Base-by-base conservation (phyloP, 2,888 invertebrate species). In the Oxyteleia sp. region DNA sequence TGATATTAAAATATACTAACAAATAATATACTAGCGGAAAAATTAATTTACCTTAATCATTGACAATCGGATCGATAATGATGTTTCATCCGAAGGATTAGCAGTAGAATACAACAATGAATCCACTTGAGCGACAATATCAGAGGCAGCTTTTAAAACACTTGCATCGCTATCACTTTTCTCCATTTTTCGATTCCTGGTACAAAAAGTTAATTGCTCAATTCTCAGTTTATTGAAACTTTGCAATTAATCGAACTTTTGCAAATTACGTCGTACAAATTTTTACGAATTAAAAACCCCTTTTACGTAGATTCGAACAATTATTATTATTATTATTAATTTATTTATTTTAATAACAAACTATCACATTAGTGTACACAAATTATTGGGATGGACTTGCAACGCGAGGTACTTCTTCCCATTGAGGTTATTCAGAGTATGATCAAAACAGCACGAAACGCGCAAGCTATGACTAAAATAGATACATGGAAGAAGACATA, bases 61-160 rank as follows among this genome's bases (percentile, higher is more conserved):
- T 79, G 95, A 95, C 84, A 96, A 94, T 49, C 96, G 94, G 78
- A 96, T 95, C 86, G 95, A 94, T 61, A 96, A 94, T 64, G 95
- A 95, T 59, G 95, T 95, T 88, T 94, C 94, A 93, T 96, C 96
- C 4, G 96, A 95, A 15, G 95, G 94, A 93, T 95, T 95, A 78
- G 96, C 95, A 78, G 95, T 94, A 29, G 95, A 95, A 75, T 94
- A 93, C 82, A 96, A 93, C 86, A 96, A 94, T 83, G 94, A 94
- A 85, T 92, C 92, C 81, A 93, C 94, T 86, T 93, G 93, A 41
- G 92, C 90, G 47, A 94, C 86, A 41, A 93, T 89, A 61, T 91
- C 91, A 16, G 85, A 90, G 16, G 91, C 92, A 35, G 91, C 89
- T 83, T 93, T 93, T 13, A 79, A 74, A 47, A 78, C 18, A 51